These are phyloP conservation scores for Dipodomys stephensi DNA, from an alignment of 2,113 vertebrate species.

Conservation along the genomic window DNA sequence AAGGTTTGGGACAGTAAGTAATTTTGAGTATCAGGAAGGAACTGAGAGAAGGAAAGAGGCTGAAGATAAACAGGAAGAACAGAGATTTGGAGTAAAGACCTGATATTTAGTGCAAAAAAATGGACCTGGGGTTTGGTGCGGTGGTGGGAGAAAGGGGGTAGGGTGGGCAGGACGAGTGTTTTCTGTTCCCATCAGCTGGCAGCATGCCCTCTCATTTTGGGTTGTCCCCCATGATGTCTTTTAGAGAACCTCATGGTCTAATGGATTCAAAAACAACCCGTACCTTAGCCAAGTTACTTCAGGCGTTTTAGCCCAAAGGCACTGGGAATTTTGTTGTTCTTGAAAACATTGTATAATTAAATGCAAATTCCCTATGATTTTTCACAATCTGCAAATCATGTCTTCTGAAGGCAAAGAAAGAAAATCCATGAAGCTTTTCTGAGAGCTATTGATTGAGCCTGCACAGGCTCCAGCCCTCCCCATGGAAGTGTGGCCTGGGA, in stretches of 20 bases:
- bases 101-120: accelerated
- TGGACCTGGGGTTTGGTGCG: accelerated
- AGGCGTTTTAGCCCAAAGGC: not conserved
- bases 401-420: slow-evolving; percentile 9
- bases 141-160: accelerated
- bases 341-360: not conserved
- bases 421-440: slow-evolving; percentile 26
- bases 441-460: not conserved
- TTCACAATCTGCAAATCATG: not conserved
- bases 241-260: accelerated
- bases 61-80: not conserved
- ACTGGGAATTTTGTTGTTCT: not conserved
- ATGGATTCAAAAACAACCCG: not conserved
- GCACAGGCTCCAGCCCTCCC: not conserved
- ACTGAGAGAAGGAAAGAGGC: not conserved
- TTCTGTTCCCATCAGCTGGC: not conserved
- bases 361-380: not conserved
- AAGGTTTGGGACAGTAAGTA: not conserved
- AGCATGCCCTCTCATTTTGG: not conserved
- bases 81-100: not conserved
- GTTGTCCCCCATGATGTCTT: not conserved
- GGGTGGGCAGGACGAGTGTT: accelerated
- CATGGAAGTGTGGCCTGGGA: not conserved
- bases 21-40: not conserved
- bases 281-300: no score